Evolutionary conservation across 2,113 vertebrate species (phyloP), one percentile per base, ranked within the genome.

Genomic region (Sorex araneus): DNA sequence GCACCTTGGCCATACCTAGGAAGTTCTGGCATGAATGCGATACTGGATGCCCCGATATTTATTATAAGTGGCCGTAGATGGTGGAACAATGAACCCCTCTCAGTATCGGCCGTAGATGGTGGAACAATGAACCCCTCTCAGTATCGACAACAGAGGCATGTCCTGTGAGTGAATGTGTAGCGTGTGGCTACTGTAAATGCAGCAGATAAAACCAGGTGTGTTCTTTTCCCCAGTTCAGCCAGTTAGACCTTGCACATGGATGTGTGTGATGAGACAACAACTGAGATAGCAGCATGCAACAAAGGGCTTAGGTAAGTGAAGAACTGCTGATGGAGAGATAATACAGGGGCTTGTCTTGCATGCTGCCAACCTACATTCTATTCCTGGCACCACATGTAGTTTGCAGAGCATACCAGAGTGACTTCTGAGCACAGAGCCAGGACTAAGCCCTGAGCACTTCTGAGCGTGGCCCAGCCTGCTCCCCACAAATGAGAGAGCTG

Each of bases 31-130:
- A 57, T 84, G 54, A 8, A 40, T 67, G 10, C 16, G 64, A 50
- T 73, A 64, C 19, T 9, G 63, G 11, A 63, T 16, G 30, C 50
- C 76, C 50, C 57, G 67, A 36, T 82, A 89, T 91, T 50, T 94
- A 82, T 95, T 94, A 95, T 84, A 94, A 81, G 96, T 91, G 81
- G 27, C 5, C 50, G 63, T 87, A 75, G 15, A 94, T 96, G 93
- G 93, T 28, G 11, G 64, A 66, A 60, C 47, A 78, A 87, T 74
- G 32, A 93, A 16, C 1, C n/a, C 64, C 36, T 84, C 89, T 94
- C 63, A 87, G 9, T 78, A n/a, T 2, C 79, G 16, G 27, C 5
- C 50, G 63, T 87, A 75, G 15, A 94, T 96, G 93, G 93, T 28
- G 11, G 64, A 66, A 60, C 47, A 78, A 87, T 74, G 32, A 93